Evolutionary conservation across 2,888 invertebrate genomes (phyloP).

Genomic region (Schizaphis graminum): DNA sequence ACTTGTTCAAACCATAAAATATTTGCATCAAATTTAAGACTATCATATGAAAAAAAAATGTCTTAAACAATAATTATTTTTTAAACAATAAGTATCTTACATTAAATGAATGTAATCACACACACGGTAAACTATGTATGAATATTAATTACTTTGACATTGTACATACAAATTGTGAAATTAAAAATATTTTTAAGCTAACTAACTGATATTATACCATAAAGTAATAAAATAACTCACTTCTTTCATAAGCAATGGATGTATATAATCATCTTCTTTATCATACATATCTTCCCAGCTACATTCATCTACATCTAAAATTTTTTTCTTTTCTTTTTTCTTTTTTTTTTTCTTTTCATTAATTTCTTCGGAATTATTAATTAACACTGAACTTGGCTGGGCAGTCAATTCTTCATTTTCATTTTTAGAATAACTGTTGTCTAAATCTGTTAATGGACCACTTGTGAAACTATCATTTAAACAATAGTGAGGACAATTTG

Average conservation of each 20-base stretch:
- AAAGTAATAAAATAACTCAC: constrained; percentile 68
- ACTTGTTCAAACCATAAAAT: not conserved
- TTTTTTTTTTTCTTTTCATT: constrained; percentile 11
- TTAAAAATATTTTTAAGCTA: not conserved
- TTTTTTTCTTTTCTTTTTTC: constrained; percentile 45
- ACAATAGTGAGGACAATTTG: constrained; percentile 9
- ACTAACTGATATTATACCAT: not conserved
- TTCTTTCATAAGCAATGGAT: constrained; percentile 82
- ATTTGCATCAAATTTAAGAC: too few relatives aligned
- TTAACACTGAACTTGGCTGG: not conserved
- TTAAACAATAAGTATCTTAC: too few relatives aligned
- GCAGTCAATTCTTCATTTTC: not conserved
- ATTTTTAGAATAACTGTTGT: not conserved
- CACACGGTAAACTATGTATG: too few relatives aligned
- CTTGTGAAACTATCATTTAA: constrained; percentile 48
- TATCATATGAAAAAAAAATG: too few relatives aligned
- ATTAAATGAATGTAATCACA: too few relatives aligned
- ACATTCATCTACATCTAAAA: constrained; percentile 77
- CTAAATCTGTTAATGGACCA: not conserved
- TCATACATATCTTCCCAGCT: constrained; percentile 89
- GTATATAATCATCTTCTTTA: constrained; percentile 86
- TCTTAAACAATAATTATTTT: too few relatives aligned
- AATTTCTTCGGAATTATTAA: constrained; percentile 6
- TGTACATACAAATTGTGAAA: not conserved
- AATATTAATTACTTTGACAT: too few relatives aligned